Evolutionary conservation across 1,140 invertebrate species (phyloP), one percentile per base, ranked within the genome.

Genomic region (Drosophila pseudoananassae): DNA sequence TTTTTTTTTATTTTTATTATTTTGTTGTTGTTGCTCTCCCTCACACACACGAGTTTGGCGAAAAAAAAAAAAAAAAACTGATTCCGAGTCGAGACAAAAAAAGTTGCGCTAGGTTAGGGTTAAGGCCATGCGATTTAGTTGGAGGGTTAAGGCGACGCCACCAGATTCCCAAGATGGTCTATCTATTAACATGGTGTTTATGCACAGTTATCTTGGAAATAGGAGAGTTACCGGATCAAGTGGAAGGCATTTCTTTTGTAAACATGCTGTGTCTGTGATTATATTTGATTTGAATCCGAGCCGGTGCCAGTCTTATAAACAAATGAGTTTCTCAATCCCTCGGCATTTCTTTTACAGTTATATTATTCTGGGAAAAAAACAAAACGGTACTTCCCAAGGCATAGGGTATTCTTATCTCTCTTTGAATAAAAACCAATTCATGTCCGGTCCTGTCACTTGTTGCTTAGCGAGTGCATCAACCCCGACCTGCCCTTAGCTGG

Each of bases 31-130:
- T 10, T 31, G 31, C 8, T 31, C 9, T 4, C 12, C n/a, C 9
- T 33, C 46, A 20, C 58, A 46, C 58, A 51, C 58, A 66, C 63
- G 63, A 64, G 63, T 64, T 65, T 47, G 46, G 33, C 45, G 25
- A 33, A 52, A 17, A 17, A 27, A 6, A 6, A 27, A 27, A 27
- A 27, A 27, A 27, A 5, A 25, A 25, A 25, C 4, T 25, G 5
- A 45, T 45, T 17, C 14, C 6, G 15, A 45, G 14, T 3, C 1
- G 14, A 14, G 40, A 8, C 7, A 5, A 9, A 20, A 46, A 56
- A 52, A 58, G 69, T 85, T 85, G 81, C 68, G 78, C 64, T 87
- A 85, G 81, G 81, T 85, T 85, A 85, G 81, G 82, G 81, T 87
- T 85, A 87, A 77, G 81, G 73, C 82, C 81, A 85, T 76, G 68